Base-by-base conservation (phyloP, 2,888 invertebrate species). In the Eupithecia dodoneata region DNA sequence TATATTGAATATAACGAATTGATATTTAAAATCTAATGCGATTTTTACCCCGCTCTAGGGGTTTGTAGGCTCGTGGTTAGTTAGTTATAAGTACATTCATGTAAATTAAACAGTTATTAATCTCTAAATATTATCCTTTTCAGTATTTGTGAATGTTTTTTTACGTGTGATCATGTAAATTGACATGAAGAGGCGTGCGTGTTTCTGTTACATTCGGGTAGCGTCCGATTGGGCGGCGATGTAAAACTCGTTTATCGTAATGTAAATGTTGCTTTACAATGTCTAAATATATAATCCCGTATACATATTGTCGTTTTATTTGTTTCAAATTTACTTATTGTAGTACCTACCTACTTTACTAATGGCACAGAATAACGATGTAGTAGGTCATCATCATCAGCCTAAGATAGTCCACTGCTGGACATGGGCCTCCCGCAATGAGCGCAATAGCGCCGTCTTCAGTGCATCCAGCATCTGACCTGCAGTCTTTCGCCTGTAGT, bases 181-280 rank as follows among this genome's bases (percentile, higher is more conserved):
- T 87, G 88, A 84, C 81, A 81, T 80, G 83, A 84, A 84, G 87
- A 85, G 83, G 86, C 78, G 88, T 85, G 88, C 93, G 88, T 86
- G 91, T 90, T 94, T 93, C 94, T 95, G 92, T 93, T 94, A 95
- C 95, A 95, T 95, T 95, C 94, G 92, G 93, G 91, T 94, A 94
- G 93, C 91, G 92, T 86, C 85, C 88, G 88, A 86, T 75, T 52
- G 80, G 77, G 88, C 89, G 91, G 84, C 89, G 91, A 90, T 87
- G 87, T 88, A 84, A 89, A 91, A 93, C 93, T 92, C 90, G 90
- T 93, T 93, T 94, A 93, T 92, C 91, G 89, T 93, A 93, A 93
- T 94, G 93, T 94, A 93, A 94, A 95, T 95, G 95, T 95, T 95
- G 95, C 95, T 95, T 95, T 94, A 95, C 94, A 91, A 94, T 94